Conservation (phyloP, 1,140 invertebrate species). For the Portunus trituberculatus region DNA sequence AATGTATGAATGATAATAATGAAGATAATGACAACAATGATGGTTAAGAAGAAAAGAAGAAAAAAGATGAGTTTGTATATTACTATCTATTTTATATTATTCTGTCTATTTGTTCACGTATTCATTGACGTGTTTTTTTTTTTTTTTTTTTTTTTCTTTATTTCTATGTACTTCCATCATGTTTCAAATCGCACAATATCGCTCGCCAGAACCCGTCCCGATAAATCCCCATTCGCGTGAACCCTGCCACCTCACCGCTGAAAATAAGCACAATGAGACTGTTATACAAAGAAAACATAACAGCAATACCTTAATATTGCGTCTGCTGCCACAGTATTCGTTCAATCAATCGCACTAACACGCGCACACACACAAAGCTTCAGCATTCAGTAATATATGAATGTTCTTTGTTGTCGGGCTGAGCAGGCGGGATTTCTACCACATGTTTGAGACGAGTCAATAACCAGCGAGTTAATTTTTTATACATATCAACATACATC, state of each 20-base stretch:
- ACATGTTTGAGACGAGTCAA: slow-evolving; percentile 9
- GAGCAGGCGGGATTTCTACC: not conserved
- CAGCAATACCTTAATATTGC: not conserved
- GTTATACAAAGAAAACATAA: slow-evolving; percentile 16
- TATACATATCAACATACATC: not conserved
- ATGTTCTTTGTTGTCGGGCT: slow-evolving; percentile 20
- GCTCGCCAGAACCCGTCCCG: not conserved
- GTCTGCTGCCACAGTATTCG: not conserved
- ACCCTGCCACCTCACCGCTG: not conserved
- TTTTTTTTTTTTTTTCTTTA: not conserved
- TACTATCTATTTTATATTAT: no score
- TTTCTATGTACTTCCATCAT: not conserved
- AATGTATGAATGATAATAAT: no score
- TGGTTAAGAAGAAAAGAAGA: no score
- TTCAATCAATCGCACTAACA: slow-evolving; percentile 2
- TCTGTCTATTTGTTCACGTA: no score
- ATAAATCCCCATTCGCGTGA: not conserved
- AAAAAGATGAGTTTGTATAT: no score
- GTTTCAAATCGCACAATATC: not conserved
- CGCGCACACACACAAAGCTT: slow-evolving; percentile 29
- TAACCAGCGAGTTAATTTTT: not conserved
- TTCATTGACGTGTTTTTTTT: no score
- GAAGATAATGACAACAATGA: no score
- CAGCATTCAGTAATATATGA: not conserved
- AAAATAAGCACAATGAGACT: slow-evolving; percentile 5